phyloP scores from a whole-genome alignment of 2,113 vertebrate species.

The Phrynosoma blainvillii region DNA sequence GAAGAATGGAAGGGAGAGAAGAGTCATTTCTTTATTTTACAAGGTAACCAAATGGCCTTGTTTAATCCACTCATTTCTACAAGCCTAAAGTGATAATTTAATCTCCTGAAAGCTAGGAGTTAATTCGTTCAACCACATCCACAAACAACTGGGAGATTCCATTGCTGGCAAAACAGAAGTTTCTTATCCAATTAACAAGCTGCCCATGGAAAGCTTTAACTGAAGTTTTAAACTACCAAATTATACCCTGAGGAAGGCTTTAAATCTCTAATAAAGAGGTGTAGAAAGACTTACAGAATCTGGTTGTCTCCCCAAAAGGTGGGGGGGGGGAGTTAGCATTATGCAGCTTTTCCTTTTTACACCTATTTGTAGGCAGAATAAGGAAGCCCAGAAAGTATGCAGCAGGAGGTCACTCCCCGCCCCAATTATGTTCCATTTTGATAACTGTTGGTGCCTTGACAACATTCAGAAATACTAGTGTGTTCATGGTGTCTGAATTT shows the following conservation, averaged over 20 bases:
- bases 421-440: neutral
- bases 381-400: neutral
- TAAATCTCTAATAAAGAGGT: neutral
- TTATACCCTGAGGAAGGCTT: neutral
- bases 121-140: neutral
- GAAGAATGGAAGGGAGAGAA: neutral
- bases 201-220: constrained; percentile 16
- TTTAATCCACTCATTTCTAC: neutral
- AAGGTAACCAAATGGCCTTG: neutral
- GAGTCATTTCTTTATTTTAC: neutral
- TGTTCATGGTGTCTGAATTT: too few species aligned
- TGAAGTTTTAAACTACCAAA: constrained; percentile 8
- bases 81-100: neutral
- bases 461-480: too few species aligned
- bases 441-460: too few species aligned
- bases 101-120: neutral
- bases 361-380: neutral
- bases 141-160: neutral
- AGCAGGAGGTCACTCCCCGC: neutral
- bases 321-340: neutral
- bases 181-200: constrained; percentile 26
- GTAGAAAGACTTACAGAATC: neutral
- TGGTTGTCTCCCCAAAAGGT: neutral
- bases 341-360: neutral
- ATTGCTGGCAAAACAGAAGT: neutral